Evolutionary conservation across 2,797 vertebrate species (phyloP), one percentile per base, ranked within the genome.

Genomic region (Meriones psammophilus): DNA sequence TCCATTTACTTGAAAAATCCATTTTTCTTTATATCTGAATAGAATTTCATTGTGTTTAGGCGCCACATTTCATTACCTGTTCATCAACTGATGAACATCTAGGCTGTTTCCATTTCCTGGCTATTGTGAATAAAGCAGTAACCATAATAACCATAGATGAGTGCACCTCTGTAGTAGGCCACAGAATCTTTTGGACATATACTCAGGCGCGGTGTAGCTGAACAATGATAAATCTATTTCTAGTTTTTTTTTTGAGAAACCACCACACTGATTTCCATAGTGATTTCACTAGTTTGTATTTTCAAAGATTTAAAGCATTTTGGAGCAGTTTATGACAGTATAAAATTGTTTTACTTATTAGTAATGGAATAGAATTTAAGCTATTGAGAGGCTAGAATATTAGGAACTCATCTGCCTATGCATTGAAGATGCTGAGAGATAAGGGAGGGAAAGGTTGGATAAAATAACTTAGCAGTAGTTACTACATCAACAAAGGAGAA

Each of bases 381-480:
- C 36, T 78, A 91, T 74, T 86, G 83, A 93, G 68, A 94, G 33
- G 50, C 46, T 62, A 77, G 30, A 46, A 66, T 86, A 77, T 95
- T 80, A 30, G 26, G 60, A 80, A 39, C 80, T 95, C 50, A n/a
- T 79, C 46, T 83, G 0, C 50, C 58, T 85, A 33, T 76, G 10
- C 79, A 81, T 28, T 89, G 68, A 89, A 95, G 89, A 91, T 96
- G 15, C 33, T 54, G 39, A 89, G 36, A 69, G 13, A 91, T 2
- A 17, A 56, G n/a, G 30, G 33, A 28, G 33, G n/a, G 39, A 46
- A 5, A 6, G 12, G 30, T 26, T 81, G 39, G 56, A 77, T 83
- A 89, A 96, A 96, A 46, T 94, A 95, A 58, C 74, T 91, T 36
- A 96, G 26, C 24, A 90, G 26, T 94, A 93, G 30, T 66, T 68